Evolutionary conservation across 2,888 invertebrate genomes (phyloP).

Genomic region (Cerceris ruficornis): DNA sequence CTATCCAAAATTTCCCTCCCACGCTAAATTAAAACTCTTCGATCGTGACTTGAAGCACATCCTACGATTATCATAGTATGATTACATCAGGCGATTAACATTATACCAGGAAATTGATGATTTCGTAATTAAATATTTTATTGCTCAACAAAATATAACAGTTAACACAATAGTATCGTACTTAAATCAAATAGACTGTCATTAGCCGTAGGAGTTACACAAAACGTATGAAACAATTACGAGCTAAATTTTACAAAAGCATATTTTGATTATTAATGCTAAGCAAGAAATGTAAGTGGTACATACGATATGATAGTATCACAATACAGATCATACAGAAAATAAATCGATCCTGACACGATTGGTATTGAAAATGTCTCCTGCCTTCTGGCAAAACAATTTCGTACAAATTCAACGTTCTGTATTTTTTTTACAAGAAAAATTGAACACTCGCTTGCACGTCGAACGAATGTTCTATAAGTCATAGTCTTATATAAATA

Average conservation of each 20-base stretch:
- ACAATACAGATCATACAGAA: constrained; percentile 39
- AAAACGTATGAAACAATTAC: constrained; percentile 43
- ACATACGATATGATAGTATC: constrained; percentile 28
- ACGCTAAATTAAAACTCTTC: not conserved
- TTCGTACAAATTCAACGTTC: not conserved
- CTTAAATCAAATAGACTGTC: constrained; percentile 57
- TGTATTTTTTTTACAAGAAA: not conserved
- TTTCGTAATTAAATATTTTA: constrained; percentile 74
- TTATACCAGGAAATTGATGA: not conserved
- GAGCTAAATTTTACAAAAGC: constrained; percentile 43
- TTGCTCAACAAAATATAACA: constrained; percentile 78
- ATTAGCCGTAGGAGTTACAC: constrained; percentile 38
- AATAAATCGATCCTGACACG: constrained; percentile 20
- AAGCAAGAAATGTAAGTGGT: constrained; percentile 28
- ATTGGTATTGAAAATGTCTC: constrained; percentile 10
- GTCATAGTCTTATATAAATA: not conserved
- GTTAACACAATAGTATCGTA: constrained; percentile 61
- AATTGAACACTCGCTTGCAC: not conserved
- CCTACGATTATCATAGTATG: too few species aligned
- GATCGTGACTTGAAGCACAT: too few species aligned
- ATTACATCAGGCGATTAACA: not conserved
- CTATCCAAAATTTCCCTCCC: not conserved
- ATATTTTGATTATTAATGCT: constrained; percentile 36
- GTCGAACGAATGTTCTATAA: not conserved
- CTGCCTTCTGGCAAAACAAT: constrained; percentile 18